Conservation (phyloP, 2,888 invertebrate species). For the Hermaeophaga mercurialis region DNA sequence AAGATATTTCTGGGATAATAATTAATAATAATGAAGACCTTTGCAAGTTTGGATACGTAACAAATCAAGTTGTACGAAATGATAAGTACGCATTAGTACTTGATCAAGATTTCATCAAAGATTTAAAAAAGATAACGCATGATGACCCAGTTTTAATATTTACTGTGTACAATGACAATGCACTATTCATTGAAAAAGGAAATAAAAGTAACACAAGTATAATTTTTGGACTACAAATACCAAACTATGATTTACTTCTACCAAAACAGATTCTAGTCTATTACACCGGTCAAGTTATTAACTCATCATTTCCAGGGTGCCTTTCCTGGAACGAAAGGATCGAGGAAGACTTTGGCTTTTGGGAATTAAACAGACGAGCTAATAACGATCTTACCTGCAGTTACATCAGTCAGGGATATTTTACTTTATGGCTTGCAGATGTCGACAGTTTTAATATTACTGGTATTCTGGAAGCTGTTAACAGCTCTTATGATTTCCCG, state of each 20-base stretch:
- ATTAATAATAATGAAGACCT: neutral
- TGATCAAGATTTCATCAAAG: neutral
- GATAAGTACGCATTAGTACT: constrained; percentile 7
- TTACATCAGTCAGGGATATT: constrained; percentile 18
- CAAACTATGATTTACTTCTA: neutral
- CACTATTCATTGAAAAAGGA: constrained; percentile 22
- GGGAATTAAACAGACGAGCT: neutral
- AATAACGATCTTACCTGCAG: neutral
- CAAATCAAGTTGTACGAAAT: neutral
- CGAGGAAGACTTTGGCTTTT: neutral
- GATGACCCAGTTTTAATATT: constrained; percentile 18
- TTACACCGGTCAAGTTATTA: neutral
- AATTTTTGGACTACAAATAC: constrained; percentile 22
- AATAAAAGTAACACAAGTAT: neutral
- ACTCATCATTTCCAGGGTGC: neutral
- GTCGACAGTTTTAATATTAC: constrained; percentile 2
- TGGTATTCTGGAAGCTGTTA: neutral
- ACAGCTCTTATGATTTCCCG: neutral
- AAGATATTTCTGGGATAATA: constrained; percentile 6
- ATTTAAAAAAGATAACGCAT: neutral
- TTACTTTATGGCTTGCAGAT: constrained; percentile 13
- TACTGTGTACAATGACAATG: constrained; percentile 16
- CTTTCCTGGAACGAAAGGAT: constrained; percentile 1
- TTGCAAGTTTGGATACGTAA: neutral
- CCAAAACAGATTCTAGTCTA: neutral